These are phyloP conservation scores for Canis aureus DNA, from an alignment of 2,113 vertebrate species.

Conservation along the genomic window DNA sequence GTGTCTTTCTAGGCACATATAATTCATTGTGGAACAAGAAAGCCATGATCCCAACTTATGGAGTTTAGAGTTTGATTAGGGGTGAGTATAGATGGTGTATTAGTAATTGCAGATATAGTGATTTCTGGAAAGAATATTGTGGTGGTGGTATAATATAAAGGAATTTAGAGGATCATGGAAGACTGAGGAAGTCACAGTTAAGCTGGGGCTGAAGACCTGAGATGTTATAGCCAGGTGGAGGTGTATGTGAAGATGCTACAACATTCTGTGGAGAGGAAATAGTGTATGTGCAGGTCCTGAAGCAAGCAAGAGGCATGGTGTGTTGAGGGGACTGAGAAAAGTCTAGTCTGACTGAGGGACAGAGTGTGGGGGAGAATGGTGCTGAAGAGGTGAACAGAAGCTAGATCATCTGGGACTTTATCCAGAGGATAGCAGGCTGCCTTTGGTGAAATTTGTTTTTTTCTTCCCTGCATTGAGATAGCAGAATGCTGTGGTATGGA, in stretches of 20 bases:
- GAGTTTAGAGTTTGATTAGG: constrained; percentile 12
- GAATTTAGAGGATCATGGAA: not conserved
- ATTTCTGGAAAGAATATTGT: constrained; percentile 7
- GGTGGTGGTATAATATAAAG: not conserved
- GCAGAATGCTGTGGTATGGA: not conserved
- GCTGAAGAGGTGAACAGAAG: not conserved
- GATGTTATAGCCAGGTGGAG: not conserved
- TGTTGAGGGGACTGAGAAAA: not conserved
- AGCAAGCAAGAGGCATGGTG: not conserved
- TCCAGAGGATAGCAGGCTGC: not conserved
- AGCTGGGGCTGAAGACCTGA: not conserved
- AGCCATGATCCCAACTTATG: constrained; percentile 1
- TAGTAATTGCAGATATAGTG: not conserved
- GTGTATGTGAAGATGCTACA: not conserved
- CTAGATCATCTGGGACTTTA: not conserved
- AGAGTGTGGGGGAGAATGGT: not conserved
- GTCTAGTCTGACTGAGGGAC: not conserved
- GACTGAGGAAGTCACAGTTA: constrained; percentile 11
- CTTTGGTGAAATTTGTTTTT: not conserved
- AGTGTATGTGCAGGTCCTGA: not conserved
- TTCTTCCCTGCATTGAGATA: not conserved
- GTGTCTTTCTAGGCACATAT: constrained; percentile 35
- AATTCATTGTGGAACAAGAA: constrained; percentile 26
- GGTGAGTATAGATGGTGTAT: not conserved
- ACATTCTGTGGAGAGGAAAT: not conserved